Base-by-base conservation (phyloP, 2,113 vertebrate genomes). In the Malaclemys terrapin region DNA sequence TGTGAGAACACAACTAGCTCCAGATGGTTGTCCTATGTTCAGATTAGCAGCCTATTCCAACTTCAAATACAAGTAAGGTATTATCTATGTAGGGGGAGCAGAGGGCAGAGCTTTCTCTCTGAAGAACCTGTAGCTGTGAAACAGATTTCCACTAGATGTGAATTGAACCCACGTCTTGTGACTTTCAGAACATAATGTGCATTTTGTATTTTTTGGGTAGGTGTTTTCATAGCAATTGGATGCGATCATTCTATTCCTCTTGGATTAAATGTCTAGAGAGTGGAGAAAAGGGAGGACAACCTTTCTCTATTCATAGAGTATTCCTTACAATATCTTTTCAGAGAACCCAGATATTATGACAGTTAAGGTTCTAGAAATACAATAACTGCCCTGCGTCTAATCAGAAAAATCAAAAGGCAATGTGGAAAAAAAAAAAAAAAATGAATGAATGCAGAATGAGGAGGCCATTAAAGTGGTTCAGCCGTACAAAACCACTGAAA, bases 311-410 rank as follows among this genome's bases (percentile, higher is more conserved):
- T 88, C 89, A 6, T 38, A 93, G 49, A 14, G 27, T 50, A 20
- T 13, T 86, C 27, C 89, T 81, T 54, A 25, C 54, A 10, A 59
- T 1, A 89, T 62, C 38, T 85, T 10, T 16, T 59, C 93, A 31
- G 84, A 87, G 62, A 19, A 75, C 1, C 72, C 20, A 8, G 50
- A 3, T 10, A 11, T 16, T 3, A 0, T 0, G 56, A 53, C 24
- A 27, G 0, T 62, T 57, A 38, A 83, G 38, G 78, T 53, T 86
- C 52, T 20, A 42, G 69, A 7, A 24, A 35, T 53, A 56, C 65
- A 93, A 86, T 83, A 90, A 42, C 13, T 24, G 82, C 38, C 42
- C 38, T n/a, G 11, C 52, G n/a, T 72, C 65, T 38, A 22, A 72
- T 38, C 65, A 72, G 65, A 72, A 72, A 72, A 72, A 72, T 72